A percentile compares a stretch with the other conserved stretches of the same genome.
Evolutionary conservation across 2,888 invertebrate genomes (phyloP).

Genomic region (Drosophila anceps): DNA sequence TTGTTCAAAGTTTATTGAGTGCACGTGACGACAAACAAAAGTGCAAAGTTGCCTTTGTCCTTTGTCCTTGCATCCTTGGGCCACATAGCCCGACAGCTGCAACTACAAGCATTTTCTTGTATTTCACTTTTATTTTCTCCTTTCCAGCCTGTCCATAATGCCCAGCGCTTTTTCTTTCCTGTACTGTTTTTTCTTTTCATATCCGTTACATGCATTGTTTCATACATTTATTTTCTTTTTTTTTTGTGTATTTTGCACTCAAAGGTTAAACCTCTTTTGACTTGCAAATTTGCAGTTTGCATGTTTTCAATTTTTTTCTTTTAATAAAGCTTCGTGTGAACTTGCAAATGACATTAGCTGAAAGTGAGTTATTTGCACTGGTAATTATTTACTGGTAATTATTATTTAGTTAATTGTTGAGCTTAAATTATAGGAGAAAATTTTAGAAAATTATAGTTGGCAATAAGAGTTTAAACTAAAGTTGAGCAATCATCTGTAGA

Average conservation of each 20-base stretch:
- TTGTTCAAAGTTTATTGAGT: slow-evolving; percentile 82
- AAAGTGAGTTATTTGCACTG: neutral
- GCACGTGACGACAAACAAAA: slow-evolving; percentile 81
- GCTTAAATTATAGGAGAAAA: too few species aligned
- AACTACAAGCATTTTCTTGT: slow-evolving; percentile 28
- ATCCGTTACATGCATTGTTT: slow-evolving; percentile 22
- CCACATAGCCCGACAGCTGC: slow-evolving; percentile 7
- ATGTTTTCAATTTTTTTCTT: slow-evolving; percentile 18
- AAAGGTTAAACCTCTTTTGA: slow-evolving; percentile 44
- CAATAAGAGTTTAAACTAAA: neutral
- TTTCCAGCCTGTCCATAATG: slow-evolving; percentile 26
- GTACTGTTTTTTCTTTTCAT: slow-evolving; percentile 2
- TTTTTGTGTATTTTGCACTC: slow-evolving; percentile 3
- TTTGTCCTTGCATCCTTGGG: slow-evolving; percentile 25
- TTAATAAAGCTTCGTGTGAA: neutral
- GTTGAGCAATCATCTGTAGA: neutral
- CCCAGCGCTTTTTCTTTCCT: neutral
- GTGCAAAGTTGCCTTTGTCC: slow-evolving; percentile 68
- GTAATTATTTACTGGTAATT: neutral
- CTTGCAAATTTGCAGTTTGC: slow-evolving; percentile 49
- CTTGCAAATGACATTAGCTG: slow-evolving; percentile 6
- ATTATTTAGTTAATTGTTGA: slow-evolving; percentile 1
- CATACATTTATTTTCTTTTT: neutral
- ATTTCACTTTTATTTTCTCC: slow-evolving; percentile 31
- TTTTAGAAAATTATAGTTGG: neutral